A percentile compares a stretch with the other conserved stretches of the same genome.
These are phyloP conservation scores for Acleris laterana DNA, from an alignment of 2,888 invertebrate genomes.

Conservation along the genomic window DNA sequence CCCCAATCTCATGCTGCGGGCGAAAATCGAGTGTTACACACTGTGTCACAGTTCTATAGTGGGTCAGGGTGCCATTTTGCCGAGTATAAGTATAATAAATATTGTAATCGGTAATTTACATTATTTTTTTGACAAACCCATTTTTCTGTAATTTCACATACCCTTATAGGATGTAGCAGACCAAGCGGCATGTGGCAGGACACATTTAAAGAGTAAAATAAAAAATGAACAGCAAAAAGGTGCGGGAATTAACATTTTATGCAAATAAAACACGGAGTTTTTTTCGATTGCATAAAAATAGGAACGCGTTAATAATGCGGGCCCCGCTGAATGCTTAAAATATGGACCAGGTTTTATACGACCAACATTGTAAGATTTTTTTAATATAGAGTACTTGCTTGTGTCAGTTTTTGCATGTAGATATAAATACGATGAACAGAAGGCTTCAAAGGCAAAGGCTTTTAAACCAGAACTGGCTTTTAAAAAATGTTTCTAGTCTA, in stretches of 20 bases:
- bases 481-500: no score
- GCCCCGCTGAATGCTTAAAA: constrained; percentile 18
- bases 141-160: not conserved
- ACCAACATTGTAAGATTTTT: not conserved
- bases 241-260: constrained; percentile 31
- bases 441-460: no score
- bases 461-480: no score
- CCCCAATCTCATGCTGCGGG: no score
- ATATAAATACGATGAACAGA: no score
- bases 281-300: constrained; percentile 25
- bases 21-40: no score
- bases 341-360: constrained; percentile 5
- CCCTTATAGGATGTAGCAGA: not conserved
- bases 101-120: no score
- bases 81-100: no score
- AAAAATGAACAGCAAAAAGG: constrained; percentile 21
- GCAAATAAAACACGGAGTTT: constrained; percentile 27
- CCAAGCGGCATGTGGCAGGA: not conserved
- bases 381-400: no score
- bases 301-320: constrained; percentile 25
- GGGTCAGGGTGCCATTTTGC: no score
- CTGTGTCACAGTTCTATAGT: no score
- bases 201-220: constrained; percentile 4
- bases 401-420: no score
- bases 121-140: not conserved